phyloP scores from a whole-genome alignment of 2,888 invertebrate genomes.

The Eupithecia abbreviata region DNA sequence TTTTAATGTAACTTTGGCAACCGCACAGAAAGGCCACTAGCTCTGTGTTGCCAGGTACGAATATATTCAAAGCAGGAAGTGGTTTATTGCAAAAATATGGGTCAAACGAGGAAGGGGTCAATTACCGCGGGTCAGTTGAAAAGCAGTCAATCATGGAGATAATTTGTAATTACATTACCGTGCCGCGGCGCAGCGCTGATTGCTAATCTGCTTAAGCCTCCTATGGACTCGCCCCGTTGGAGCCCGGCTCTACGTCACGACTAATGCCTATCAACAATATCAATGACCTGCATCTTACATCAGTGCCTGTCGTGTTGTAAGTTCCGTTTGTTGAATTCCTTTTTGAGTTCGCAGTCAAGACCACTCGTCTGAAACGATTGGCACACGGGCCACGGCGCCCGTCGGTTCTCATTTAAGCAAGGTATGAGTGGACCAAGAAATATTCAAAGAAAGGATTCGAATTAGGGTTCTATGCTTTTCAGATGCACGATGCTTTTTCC shows the following conservation, averaged over 20 bases:
- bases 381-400: not conserved
- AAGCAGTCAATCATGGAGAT: conserved; percentile 24
- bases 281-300: not conserved
- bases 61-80: conserved; percentile 12
- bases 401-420: not conserved
- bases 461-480: not conserved
- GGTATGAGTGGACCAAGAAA: not conserved
- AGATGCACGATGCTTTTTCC: not conserved
- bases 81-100: conserved; percentile 12
- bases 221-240: not conserved
- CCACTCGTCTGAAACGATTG: not conserved
- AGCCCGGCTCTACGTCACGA: not conserved
- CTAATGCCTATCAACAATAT: not conserved
- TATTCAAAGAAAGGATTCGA: not conserved
- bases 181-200: conserved; percentile 29
- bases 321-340: not conserved
- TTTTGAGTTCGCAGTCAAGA: not conserved
- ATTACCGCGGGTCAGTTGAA: conserved; percentile 20
- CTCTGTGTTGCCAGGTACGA: conserved; percentile 12
- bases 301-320: not conserved
- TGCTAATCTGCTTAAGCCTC: conserved; percentile 31
- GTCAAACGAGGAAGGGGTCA: conserved; percentile 20
- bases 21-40: not conserved
- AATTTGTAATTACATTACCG: conserved; percentile 32
- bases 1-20: conserved; percentile 16